These are phyloP conservation scores for Alaudala cheleensis DNA, from an alignment of 2,113 vertebrate genomes.

Conservation along the genomic window DNA sequence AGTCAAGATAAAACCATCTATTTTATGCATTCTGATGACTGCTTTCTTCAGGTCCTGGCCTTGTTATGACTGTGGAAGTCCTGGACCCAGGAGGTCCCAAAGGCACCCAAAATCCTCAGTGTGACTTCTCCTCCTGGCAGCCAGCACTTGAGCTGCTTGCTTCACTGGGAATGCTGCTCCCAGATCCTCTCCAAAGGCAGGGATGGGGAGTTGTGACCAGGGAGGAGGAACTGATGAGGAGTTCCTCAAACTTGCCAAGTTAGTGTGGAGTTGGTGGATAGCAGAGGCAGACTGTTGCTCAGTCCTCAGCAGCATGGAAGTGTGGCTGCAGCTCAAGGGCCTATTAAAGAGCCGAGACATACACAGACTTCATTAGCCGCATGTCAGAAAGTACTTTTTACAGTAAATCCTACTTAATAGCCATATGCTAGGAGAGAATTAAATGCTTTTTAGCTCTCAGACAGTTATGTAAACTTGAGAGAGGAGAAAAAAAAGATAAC, in stretches of 20 bases:
- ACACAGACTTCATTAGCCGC: slow-evolving; percentile 48
- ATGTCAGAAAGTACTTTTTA: slow-evolving; percentile 52
- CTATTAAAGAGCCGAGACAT: background rate
- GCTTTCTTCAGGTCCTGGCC: background rate
- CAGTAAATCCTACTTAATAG: slow-evolving; percentile 40
- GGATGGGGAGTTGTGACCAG: rapidly evolving
- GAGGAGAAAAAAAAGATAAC: background rate
- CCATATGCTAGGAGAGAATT: slow-evolving; percentile 38
- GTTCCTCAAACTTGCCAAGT: background rate
- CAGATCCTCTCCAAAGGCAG: rapidly evolving
- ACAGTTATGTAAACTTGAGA: slow-evolving; percentile 58
- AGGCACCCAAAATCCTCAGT: background rate
- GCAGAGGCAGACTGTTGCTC: background rate
- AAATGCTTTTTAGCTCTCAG: slow-evolving; percentile 58
- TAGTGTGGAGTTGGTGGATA: background rate
- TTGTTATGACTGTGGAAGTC: background rate
- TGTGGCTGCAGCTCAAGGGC: background rate
- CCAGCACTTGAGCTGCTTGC: background rate
- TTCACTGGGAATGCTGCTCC: rapidly evolving
- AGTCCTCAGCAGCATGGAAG: background rate
- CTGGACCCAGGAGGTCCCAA: background rate
- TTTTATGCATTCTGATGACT: background rate
- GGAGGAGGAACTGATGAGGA: background rate
- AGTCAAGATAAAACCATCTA: background rate
- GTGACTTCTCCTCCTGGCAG: background rate